phyloP scores from a whole-genome alignment of 1,140 invertebrate species.

The Bombus huntii region DNA sequence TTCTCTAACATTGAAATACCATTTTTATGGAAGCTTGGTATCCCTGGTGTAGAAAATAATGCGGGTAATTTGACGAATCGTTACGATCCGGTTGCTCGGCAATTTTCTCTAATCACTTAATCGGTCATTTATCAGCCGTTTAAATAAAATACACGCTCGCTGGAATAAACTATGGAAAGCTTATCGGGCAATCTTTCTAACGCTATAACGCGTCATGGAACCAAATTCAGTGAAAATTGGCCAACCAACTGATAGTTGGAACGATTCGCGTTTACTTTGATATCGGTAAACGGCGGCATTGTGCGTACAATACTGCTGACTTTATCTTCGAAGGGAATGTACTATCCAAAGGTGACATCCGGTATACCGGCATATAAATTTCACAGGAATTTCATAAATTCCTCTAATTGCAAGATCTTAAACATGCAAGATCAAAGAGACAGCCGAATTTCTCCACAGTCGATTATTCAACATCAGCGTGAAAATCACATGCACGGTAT shows the following conservation, averaged over 20 bases:
- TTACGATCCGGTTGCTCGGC: not conserved
- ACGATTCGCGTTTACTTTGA: too few species aligned
- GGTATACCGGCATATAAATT: too few species aligned
- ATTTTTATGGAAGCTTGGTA: not conserved
- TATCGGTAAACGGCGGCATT: too few species aligned
- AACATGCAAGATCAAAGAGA: too few species aligned
- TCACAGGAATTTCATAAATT: too few species aligned
- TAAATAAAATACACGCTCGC: not conserved
- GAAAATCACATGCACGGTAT: not conserved
- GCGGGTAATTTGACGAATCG: not conserved
- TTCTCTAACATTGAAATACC: not conserved
- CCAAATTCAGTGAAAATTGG: too few species aligned
- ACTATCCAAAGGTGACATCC: too few species aligned
- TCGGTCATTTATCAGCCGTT: not conserved
- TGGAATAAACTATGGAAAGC: not conserved
- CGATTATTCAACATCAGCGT: not conserved
- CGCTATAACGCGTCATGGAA: too few species aligned
- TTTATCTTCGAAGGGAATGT: not conserved
- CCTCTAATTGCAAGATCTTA: too few species aligned
- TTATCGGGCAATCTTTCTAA: not conserved
- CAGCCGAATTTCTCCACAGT: too few species aligned
- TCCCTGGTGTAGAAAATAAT: not conserved
- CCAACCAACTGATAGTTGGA: fast-evolving
- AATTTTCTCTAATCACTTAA: not conserved
- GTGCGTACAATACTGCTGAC: not conserved